Conservation (phyloP, 2,888 invertebrate species). For the Polietes domitor region DNA sequence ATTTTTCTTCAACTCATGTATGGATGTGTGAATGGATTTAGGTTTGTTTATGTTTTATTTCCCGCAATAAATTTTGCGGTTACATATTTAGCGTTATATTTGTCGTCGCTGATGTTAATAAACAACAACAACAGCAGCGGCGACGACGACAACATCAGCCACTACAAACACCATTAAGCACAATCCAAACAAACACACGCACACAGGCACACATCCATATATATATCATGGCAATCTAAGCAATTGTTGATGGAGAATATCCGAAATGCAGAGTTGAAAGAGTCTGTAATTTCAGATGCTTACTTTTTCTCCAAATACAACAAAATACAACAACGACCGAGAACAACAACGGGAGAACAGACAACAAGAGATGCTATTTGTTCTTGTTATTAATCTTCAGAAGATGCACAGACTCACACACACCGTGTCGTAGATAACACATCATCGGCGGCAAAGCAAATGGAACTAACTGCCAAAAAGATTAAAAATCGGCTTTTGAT, state of each 20-base stretch:
- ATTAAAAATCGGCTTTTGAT: background rate
- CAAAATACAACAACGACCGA: no score
- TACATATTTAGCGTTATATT: conserved; percentile 27
- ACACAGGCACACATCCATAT: background rate
- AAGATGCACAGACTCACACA: background rate
- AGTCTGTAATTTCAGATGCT: background rate
- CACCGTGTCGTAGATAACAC: no score
- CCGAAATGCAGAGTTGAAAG: background rate
- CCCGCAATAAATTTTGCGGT: conserved; percentile 39
- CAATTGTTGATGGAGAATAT: background rate
- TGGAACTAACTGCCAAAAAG: background rate
- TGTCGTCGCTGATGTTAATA: background rate
- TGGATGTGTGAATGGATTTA: conserved; percentile 8
- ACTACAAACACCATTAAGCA: background rate
- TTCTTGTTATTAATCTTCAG: background rate
- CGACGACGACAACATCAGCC: background rate
- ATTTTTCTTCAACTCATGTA: background rate
- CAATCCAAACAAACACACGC: background rate
- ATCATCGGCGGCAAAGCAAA: background rate
- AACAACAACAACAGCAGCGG: background rate
- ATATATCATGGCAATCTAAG: background rate
- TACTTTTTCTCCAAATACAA: background rate
- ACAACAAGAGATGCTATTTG: background rate
- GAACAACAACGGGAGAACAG: background rate
- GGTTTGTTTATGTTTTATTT: conserved; percentile 35